Conservation (phyloP, 2,888 invertebrate species). For the Drosophila mayaguana region DNA sequence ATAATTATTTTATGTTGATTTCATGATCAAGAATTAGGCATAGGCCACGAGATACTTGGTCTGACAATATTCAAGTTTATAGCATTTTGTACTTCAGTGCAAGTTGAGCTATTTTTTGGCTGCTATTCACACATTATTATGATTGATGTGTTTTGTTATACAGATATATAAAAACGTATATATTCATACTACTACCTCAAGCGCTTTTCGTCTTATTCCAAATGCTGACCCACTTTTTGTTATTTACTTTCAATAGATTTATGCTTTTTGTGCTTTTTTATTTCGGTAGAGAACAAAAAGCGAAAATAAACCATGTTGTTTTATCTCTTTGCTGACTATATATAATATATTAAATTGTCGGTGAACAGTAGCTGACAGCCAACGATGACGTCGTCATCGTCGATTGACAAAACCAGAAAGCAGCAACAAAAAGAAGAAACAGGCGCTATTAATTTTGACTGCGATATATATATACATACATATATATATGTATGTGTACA, state of each 20-base stretch:
- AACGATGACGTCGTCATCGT: conserved; percentile 57
- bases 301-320: conserved; percentile 45
- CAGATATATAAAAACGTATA: neutral
- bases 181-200: conserved; percentile 36
- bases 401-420: conserved; percentile 19
- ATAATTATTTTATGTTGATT: conserved; percentile 20
- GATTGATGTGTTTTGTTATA: conserved; percentile 60
- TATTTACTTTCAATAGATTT: conserved; percentile 74
- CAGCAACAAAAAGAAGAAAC: conserved; percentile 30
- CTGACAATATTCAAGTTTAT: conserved; percentile 18
- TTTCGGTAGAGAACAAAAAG: conserved; percentile 18
- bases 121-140: conserved; percentile 40
- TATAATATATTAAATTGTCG: conserved; percentile 44
- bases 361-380: conserved; percentile 62
- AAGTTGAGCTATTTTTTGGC: conserved; percentile 14
- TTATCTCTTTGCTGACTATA: conserved; percentile 29
- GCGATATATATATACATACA: conserved; percentile 24
- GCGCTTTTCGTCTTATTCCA: conserved; percentile 22
- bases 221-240: conserved; percentile 66
- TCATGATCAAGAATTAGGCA: conserved; percentile 45
- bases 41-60: conserved; percentile 53
- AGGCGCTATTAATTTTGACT: conserved; percentile 65
- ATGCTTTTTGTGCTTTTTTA: conserved; percentile 47
- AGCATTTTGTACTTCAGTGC: conserved; percentile 22
- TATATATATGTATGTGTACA: conserved; percentile 12